phyloP scores from a whole-genome alignment of 2,888 invertebrate species.

The Dryadula phaetusa region DNA sequence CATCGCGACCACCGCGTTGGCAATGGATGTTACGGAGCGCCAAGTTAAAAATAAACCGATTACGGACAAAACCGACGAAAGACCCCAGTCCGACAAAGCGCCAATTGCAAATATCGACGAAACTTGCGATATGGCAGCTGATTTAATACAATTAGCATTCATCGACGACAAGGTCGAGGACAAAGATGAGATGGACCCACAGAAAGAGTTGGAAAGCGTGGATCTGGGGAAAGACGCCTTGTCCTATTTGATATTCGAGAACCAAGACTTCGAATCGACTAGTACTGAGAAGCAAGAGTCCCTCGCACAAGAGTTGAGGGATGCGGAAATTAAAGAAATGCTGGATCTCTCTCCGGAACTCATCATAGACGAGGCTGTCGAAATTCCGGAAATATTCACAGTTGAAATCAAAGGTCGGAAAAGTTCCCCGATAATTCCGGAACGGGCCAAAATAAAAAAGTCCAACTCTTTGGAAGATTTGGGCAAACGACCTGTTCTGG shows the following conservation, averaged over 20 bases:
- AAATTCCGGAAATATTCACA: constrained; percentile 64
- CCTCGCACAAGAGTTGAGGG: constrained; percentile 69
- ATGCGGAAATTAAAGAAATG: constrained; percentile 70
- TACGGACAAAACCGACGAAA: constrained; percentile 60
- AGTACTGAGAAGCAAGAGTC: constrained; percentile 54
- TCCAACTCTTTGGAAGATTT: constrained; percentile 73
- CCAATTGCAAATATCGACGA: constrained; percentile 78
- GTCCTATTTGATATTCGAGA: constrained; percentile 71
- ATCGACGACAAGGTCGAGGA: constrained; percentile 68
- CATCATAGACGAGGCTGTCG: constrained; percentile 67
- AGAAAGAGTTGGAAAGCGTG: constrained; percentile 54
- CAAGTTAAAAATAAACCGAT: constrained; percentile 60
- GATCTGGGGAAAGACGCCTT: constrained; percentile 77
- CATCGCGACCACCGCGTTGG: constrained; percentile 70
- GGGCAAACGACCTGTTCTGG: constrained; percentile 53
- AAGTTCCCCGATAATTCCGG: constrained; percentile 69
- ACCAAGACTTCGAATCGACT: constrained; percentile 58
- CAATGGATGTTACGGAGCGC: constrained; percentile 64
- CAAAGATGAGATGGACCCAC: constrained; percentile 32
- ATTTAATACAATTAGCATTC: constrained; percentile 58
- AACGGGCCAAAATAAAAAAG: constrained; percentile 72
- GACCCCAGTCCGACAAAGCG: constrained; percentile 62
- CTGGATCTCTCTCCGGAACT: constrained; percentile 75
- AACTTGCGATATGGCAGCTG: constrained; percentile 64
- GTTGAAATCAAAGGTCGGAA: constrained; percentile 60